Evolutionary conservation across 2,888 invertebrate genomes (phyloP), one percentile per base, ranked within the genome.

Genomic region (Platycheirus albimanus): DNA sequence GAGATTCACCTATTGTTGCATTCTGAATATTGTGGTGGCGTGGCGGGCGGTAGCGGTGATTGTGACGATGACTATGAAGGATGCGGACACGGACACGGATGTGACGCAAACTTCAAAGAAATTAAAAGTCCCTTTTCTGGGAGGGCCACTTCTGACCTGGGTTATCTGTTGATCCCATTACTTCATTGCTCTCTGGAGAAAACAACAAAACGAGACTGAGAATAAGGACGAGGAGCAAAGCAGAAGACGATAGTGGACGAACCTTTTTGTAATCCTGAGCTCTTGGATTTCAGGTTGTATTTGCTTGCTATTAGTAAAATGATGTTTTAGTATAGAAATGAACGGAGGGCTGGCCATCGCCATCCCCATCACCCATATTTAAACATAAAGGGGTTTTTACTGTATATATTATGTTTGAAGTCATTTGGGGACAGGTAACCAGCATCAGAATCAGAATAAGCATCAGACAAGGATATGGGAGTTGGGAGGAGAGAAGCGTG

Each of bases 241-340:
- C n/a, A n/a, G n/a, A n/a, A n/a, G n/a, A n/a, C n/a, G n/a, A n/a
- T n/a, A 56, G 33, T 33, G 51, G 61, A 43, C 52, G 17, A 76
- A 64, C 49, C 51, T 58, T 45, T 43, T 52, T 56, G 8, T 36
- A 10, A 30, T 43, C 43, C 47, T 24, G 13, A 45, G 45, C 36
- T 38, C n/a, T 15, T 19, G 3, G 8, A 33, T 33, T 33, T 8
- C 20, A 51, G 61, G 52, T 56, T 69, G 24, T 81, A 71, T 81
- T 81, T 81, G 71, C 61, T 81, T 52, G 67, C 81, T 81, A 77
- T 77, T 81, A 77, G 77, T 52, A 54, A 71, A 66, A 81, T 76
- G 56, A 58, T 66, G 80, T 63, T 45, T 20, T 69, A 43, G 51
- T 8, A 20, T 33, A 11, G 52, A 51, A 7, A 20, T 70, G 58